Evolutionary conservation across 2,797 vertebrate species (phyloP), one percentile per base, ranked within the genome.

Genomic region (Malurus splendens): DNA sequence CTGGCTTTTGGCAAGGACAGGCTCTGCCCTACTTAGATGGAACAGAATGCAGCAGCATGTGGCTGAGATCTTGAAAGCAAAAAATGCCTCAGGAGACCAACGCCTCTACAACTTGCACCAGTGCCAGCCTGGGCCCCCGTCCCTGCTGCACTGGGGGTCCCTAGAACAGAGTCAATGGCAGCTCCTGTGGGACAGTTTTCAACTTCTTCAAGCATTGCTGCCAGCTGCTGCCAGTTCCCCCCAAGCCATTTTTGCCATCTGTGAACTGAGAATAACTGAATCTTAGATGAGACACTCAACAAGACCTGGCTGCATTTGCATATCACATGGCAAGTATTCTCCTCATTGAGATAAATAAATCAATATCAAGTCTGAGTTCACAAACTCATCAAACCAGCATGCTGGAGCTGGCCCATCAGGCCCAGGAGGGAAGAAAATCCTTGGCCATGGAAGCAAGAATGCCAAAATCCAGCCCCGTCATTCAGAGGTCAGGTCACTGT

Each of bases 11-110:
- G 74, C 89, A 93, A 59, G 71, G 70, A 64, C 23, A 23, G 45
- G 56, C 18, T 89, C 80, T 70, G 45, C 70, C 74, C 85, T 86
- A 73, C 73, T 74, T 81, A 48, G 64, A 50, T 67, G 82, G 62
- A 76, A 83, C 45, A 68, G 77, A 93, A 89, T 18, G 56, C 64
- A 80, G 61, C 55, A 90, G 76, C 82, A 39, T 62, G 80, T 45
- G 74, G 62, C 73, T 83, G 73, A 81, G 77, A 87, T 62, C 27
- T 36, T 25, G 54, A 32, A 83, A 90, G 47, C 0, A 3, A 89
- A 62, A 68, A 51, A 50, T 78, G 57, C 25, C 62, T 81, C 56
- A 10, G 36, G 33, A 86, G 56, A 54, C 67, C 62, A 56, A 42
- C 0, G 0, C 32, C 71, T 61, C 71, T 44, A 24, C 39, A 59